These are phyloP conservation scores for Platypus cylindrus DNA, from an alignment of 2,888 invertebrate species.

Conservation along the genomic window DNA sequence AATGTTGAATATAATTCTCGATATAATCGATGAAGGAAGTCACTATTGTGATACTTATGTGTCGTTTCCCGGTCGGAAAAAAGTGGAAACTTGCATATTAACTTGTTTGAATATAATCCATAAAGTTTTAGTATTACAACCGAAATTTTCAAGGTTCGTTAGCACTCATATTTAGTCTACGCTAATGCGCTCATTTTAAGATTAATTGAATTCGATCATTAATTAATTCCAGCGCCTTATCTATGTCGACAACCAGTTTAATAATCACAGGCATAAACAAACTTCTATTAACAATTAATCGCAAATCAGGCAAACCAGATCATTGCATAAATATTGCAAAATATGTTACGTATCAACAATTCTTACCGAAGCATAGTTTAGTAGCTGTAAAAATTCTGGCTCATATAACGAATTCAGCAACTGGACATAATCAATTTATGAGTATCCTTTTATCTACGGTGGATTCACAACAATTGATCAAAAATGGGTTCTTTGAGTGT, in stretches of 20 bases:
- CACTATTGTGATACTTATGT: conserved; percentile 57
- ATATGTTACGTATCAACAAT: conserved; percentile 55
- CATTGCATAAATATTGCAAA: conserved; percentile 65
- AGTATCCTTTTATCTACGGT: conserved; percentile 58
- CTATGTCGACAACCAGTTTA: conserved; percentile 49
- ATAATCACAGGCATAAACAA: conserved; percentile 68
- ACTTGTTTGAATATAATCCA: conserved; percentile 65
- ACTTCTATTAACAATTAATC: conserved; percentile 66
- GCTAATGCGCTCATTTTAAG: background rate
- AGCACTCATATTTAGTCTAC: background rate
- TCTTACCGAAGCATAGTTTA: conserved; percentile 54
- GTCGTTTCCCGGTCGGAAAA: conserved; percentile 50
- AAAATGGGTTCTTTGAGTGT: conserved; percentile 79
- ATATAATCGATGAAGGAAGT: conserved; percentile 65
- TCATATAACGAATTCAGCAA: conserved; percentile 50
- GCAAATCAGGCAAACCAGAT: conserved; percentile 63
- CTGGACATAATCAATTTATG: conserved; percentile 56
- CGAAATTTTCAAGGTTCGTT: conserved; percentile 43
- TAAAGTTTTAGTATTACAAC: conserved; percentile 58
- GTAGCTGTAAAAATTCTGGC: conserved; percentile 59
- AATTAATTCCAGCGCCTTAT: conserved; percentile 38
- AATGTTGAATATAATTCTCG: conserved; percentile 56
- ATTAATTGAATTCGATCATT: background rate
- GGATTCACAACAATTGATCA: conserved; percentile 44
- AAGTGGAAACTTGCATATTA: conserved; percentile 57